phyloP scores from a whole-genome alignment of 2,888 invertebrate genomes.

The Brachyptera risi region DNA sequence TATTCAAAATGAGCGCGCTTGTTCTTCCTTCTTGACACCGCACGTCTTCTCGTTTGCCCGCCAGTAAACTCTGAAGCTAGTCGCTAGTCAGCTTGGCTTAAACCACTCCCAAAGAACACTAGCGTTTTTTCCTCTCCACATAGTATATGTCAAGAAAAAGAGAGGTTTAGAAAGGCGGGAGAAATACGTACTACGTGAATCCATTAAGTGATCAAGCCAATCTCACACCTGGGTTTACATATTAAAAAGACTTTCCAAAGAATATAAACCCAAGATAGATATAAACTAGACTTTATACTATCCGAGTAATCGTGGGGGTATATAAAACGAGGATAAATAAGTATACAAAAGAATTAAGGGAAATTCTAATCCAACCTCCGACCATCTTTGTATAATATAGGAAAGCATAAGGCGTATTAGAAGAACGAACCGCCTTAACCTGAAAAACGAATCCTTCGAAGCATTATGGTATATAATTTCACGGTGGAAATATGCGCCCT shows the following conservation, averaged over 20 bases:
- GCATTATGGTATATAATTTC: no score
- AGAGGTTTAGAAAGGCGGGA: constrained; percentile 14
- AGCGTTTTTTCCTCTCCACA: background rate
- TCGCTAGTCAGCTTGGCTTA: no score
- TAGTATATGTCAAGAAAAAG: background rate
- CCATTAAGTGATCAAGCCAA: constrained; percentile 24
- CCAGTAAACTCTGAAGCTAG: background rate
- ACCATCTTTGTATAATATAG: no score
- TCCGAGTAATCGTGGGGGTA: background rate
- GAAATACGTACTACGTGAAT: constrained; percentile 24
- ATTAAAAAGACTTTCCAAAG: constrained; percentile 19
- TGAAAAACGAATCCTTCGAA: no score
- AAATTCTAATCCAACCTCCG: background rate
- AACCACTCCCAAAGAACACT: constrained; percentile 9
- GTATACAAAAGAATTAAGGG: background rate
- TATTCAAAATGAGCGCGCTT: constrained; percentile 6
- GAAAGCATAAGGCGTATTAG: no score
- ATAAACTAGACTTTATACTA: constrained; percentile 2
- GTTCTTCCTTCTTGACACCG: background rate
- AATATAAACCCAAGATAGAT: constrained; percentile 8
- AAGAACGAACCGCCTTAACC: no score
- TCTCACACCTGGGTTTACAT: constrained; percentile 22
- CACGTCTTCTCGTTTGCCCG: constrained; percentile 4
- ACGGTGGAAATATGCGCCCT: no score
- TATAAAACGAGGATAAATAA: constrained; percentile 3